Evolutionary conservation across 2,888 invertebrate species (phyloP).

Genomic region (Spialia ferax): DNA sequence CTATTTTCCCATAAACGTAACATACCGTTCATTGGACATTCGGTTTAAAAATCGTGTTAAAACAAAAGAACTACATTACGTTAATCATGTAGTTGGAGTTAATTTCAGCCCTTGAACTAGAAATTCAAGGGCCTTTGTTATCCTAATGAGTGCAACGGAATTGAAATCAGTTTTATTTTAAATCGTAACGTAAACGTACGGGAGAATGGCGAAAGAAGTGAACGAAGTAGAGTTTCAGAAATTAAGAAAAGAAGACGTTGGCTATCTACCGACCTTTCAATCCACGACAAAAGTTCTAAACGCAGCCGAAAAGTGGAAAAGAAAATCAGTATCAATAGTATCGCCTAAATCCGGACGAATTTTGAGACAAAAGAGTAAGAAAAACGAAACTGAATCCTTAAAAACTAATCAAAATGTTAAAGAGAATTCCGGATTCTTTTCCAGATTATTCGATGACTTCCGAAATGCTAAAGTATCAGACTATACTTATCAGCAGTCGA

Average conservation of each 20-base stretch:
- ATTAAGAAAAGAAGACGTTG: constrained; percentile 65
- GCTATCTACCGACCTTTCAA: constrained; percentile 62
- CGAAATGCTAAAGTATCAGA: constrained; percentile 71
- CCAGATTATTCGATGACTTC: constrained; percentile 67
- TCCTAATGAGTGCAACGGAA: constrained; percentile 13
- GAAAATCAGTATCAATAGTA: constrained; percentile 70
- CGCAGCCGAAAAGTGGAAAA: constrained; percentile 64
- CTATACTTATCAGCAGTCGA: constrained; percentile 66
- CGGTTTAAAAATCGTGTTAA: constrained; percentile 1
- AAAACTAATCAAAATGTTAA: constrained; percentile 43
- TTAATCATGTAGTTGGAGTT: constrained; percentile 47
- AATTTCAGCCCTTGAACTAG: constrained; percentile 47
- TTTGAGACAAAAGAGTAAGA: constrained; percentile 53
- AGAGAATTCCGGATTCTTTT: constrained; percentile 59
- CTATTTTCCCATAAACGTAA: constrained; percentile 16
- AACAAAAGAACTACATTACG: constrained; percentile 18
- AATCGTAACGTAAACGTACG: constrained; percentile 25
- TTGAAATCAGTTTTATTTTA: constrained; percentile 31
- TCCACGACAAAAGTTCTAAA: constrained; percentile 52
- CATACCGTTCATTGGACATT: neutral
- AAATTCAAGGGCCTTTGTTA: constrained; percentile 41
- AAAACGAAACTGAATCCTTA: constrained; percentile 23
- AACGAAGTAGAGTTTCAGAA: constrained; percentile 62
- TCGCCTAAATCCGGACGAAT: constrained; percentile 72
- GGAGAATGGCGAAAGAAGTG: constrained; percentile 64